Percentiles rank a stretch among this genome's conserved stretches.
Conservation (phyloP, 2,888 invertebrate genomes). For the Oscheius sp. region DNA sequence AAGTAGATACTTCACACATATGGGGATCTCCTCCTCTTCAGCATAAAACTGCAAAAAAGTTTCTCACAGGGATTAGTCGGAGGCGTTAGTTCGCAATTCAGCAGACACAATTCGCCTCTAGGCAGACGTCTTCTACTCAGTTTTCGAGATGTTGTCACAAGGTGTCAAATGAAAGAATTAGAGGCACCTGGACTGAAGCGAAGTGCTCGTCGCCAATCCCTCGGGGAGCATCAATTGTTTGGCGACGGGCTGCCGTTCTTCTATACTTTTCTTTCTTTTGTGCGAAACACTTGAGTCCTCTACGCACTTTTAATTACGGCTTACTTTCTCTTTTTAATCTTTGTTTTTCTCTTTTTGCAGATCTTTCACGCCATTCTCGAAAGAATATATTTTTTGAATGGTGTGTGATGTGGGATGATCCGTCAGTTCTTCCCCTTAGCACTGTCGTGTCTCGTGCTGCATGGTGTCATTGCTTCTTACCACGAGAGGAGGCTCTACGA, state of each 20-base stretch:
- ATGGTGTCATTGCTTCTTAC: constrained; percentile 37
- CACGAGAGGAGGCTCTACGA: constrained; percentile 64
- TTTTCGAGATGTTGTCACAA: constrained; percentile 1
- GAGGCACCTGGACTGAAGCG: constrained; percentile 7
- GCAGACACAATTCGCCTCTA: not conserved
- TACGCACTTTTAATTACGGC: constrained; percentile 3
- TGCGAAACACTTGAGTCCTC: constrained; percentile 14
- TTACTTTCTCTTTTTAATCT: not conserved
- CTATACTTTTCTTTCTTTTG: constrained; percentile 25
- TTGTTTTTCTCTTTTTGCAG: not conserved
- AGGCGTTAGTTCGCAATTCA: not conserved
- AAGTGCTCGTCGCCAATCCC: constrained; percentile 26
- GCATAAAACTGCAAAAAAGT: too few species aligned
- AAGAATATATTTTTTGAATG: not conserved
- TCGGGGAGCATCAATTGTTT: constrained; percentile 29
- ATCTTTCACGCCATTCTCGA: not conserved
- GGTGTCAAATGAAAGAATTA: constrained; percentile 22
- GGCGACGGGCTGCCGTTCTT: constrained; percentile 29
- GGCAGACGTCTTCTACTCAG: not conserved
- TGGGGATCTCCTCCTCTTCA: not conserved
- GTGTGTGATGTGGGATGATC: constrained; percentile 29
- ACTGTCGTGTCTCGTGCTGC: constrained; percentile 35
- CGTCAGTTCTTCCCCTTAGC: constrained; percentile 29
- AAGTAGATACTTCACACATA: too few species aligned
- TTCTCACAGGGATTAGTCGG: constrained; percentile 21